Evolutionary conservation across 2,113 vertebrate genomes (phyloP).

Genomic region (Xiphias gladius): DNA sequence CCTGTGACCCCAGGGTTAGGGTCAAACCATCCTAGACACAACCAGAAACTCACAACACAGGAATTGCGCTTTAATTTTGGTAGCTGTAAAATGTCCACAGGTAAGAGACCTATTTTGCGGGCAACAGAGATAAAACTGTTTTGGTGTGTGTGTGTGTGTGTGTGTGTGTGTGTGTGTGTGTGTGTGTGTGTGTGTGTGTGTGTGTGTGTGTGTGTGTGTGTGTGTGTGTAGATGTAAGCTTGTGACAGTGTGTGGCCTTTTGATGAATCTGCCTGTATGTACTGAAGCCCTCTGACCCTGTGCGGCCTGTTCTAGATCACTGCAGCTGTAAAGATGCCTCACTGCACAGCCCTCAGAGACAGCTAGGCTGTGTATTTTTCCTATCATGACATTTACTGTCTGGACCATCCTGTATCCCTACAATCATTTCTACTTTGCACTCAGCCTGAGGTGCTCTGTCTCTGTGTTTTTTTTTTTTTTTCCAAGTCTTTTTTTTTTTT

Average conservation of each 20-base stretch:
- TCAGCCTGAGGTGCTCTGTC: conserved; percentile 14
- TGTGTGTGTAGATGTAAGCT: conserved; percentile 24
- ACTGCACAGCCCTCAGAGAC: conserved; percentile 58
- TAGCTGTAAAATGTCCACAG: conserved; percentile 39
- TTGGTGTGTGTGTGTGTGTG: too few species aligned
- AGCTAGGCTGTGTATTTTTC: conserved; percentile 63
- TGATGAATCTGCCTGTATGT: conserved; percentile 73
- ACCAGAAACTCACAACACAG: conserved; percentile 11
- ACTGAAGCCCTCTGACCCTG: conserved; percentile 73
- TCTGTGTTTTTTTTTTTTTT: neutral
- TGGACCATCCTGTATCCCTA: conserved; percentile 39
- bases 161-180: neutral
- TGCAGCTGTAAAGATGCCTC: conserved; percentile 73
- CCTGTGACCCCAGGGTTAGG: conserved; percentile 41
- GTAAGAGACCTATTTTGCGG: conserved; percentile 18
- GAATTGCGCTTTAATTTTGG: conserved; percentile 47
- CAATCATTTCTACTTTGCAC: conserved; percentile 45
- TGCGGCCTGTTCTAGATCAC: conserved; percentile 69
- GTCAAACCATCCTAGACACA: conserved; percentile 8
- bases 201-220: conserved; percentile 23
- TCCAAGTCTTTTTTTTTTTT: conserved; percentile 15
- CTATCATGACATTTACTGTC: conserved; percentile 76
- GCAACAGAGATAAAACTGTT: conserved; percentile 27
- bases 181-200: too few species aligned
- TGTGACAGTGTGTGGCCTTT: conserved; percentile 64